phyloP scores from a whole-genome alignment of 2,797 vertebrate genomes.

The Sciurus carolinensis region DNA sequence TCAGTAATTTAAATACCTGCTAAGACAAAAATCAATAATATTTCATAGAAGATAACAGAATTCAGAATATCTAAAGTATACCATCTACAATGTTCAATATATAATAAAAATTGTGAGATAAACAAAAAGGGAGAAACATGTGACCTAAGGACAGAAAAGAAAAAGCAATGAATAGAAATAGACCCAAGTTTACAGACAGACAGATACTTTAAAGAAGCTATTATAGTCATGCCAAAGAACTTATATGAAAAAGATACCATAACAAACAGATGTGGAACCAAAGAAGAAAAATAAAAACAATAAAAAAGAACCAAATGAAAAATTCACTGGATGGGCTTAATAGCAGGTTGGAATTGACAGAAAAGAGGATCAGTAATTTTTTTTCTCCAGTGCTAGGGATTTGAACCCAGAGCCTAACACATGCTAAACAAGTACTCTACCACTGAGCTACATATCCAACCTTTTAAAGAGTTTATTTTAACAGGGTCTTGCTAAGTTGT shows the following conservation, averaged over 20 bases:
- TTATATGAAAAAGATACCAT: slow-evolving; percentile 49
- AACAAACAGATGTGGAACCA: not conserved
- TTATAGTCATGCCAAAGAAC: not conserved
- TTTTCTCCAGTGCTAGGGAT: not conserved
- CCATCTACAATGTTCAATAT: not conserved
- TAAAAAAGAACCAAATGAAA: slow-evolving; percentile 42
- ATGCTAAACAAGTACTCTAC: no score
- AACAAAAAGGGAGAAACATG: not conserved
- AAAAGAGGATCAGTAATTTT: slow-evolving; percentile 41
- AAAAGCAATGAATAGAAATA: slow-evolving; percentile 58
- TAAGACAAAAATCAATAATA: slow-evolving; percentile 47
- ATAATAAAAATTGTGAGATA: not conserved
- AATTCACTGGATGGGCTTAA: slow-evolving; percentile 18
- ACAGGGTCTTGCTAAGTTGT: no score
- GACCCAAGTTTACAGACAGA: slow-evolving; percentile 13
- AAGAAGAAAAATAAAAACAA: slow-evolving; percentile 44
- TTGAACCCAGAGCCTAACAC: no score
- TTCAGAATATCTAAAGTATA: slow-evolving; percentile 41
- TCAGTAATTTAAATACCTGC: slow-evolving; percentile 21
- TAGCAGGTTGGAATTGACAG: slow-evolving; percentile 30
- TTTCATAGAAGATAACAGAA: slow-evolving; percentile 53
- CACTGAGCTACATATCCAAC: no score
- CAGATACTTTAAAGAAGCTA: not conserved
- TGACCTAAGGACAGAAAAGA: slow-evolving; percentile 27
- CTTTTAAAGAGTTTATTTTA: no score